Evolutionary conservation across 2,113 vertebrate species (phyloP).

Genomic region (Chamaea fasciata): DNA sequence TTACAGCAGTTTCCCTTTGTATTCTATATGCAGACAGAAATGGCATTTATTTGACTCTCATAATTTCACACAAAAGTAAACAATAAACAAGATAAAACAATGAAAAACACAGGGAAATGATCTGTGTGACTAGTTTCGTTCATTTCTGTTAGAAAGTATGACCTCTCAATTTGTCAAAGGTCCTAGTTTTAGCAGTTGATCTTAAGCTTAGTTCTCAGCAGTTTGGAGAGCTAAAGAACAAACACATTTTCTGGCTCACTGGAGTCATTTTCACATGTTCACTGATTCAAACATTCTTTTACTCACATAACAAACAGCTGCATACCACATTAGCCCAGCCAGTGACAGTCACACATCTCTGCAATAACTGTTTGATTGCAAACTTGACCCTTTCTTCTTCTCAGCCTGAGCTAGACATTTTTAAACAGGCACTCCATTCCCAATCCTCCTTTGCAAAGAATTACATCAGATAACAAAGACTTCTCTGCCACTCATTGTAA

Average conservation of each 20-base stretch:
- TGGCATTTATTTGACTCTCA: conserved; percentile 45
- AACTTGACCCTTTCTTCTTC: conserved; percentile 80
- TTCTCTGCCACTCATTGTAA: conserved; percentile 81
- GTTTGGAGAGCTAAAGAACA: conserved; percentile 79
- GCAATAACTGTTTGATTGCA: conserved; percentile 81
- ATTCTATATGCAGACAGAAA: conserved; percentile 7
- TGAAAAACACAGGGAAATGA: conserved; percentile 62
- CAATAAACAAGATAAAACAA: conserved; percentile 67
- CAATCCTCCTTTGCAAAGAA: conserved; percentile 80
- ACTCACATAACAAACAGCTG: conserved; percentile 82
- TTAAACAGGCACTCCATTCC: conserved; percentile 75
- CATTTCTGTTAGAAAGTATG: conserved; percentile 71
- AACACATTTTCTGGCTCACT: conserved; percentile 83
- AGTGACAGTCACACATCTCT: conserved; percentile 79
- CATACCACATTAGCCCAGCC: conserved; percentile 79
- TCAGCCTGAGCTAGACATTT: conserved; percentile 78
- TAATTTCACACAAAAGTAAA: conserved; percentile 61
- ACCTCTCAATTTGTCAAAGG: conserved; percentile 76
- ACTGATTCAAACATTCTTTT: conserved; percentile 83
- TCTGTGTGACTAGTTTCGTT: conserved; percentile 57
- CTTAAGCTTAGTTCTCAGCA: conserved; percentile 77
- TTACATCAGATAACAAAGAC: conserved; percentile 86
- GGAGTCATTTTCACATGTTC: conserved; percentile 82
- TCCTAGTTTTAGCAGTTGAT: conserved; percentile 72
- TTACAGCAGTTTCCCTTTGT: conserved; percentile 35